Base-by-base conservation (phyloP, 2,113 vertebrate genomes). In the Cololabis saira region DNA sequence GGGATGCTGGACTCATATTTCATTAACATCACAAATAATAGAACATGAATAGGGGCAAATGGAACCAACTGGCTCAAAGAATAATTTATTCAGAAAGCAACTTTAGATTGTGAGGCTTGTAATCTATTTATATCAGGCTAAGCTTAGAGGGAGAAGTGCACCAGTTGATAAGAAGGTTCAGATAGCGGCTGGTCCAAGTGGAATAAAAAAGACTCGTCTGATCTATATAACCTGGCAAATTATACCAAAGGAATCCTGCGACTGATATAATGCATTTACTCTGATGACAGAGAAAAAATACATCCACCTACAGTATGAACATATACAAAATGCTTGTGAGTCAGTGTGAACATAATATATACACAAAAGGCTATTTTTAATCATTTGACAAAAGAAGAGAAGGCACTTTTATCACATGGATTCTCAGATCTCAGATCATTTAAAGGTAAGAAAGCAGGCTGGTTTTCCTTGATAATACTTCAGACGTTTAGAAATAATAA, bases 391-490 rank as follows among this genome's bases (percentile, higher is more conserved):
- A 53, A 55, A 58, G 14, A 45, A 33, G 3, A 43, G 4, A 12
- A 61, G 12, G 24, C 2, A 19, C 19, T 21, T 43, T 10, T 3
- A n/a, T 18, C 9, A 2, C 18, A 16, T 18, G 18, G 33, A 53
- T 47, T 69, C 40, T 54, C 18, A 52, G 18, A 47, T 40, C 69
- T 57, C n/a, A n/a, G n/a, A 63, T 37, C 77, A 63, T 22, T 50
- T 61, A 43, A 73, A 47, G 50, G 14, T 24, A 48, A 45, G 9
- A 63, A 76, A 60, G 57, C 22, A 69, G 41, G 22, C 50, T 45
- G 18, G 40, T 71, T 81, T 69, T 80, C 42, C 74, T 72, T 78
- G 74, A 69, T 64, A 65, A 53, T 4, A 4, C 79, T 85, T 85
- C 42, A 83, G 70, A 85, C 48, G 82, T 77, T 81, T 52, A 27